These are phyloP conservation scores for Riparia riparia DNA, from an alignment of 2,113 vertebrate species.

Conservation along the genomic window DNA sequence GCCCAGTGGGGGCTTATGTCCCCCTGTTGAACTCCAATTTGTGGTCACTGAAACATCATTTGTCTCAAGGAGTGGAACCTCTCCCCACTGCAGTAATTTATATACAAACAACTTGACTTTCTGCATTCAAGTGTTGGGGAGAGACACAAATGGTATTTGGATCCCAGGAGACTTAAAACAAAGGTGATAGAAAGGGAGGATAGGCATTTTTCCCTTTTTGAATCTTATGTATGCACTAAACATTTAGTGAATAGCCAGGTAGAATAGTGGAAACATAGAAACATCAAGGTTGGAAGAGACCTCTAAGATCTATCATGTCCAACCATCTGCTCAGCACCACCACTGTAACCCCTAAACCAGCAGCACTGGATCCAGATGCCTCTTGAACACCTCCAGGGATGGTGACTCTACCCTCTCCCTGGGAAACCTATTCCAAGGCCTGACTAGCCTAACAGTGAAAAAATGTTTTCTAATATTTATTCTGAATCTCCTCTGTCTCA, in stretches of 20 bases:
- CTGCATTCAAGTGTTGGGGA: background rate
- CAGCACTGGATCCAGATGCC: background rate
- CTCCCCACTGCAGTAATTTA: background rate
- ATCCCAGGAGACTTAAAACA: background rate
- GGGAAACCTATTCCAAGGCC: background rate
- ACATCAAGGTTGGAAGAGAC: background rate
- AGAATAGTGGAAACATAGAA: background rate
- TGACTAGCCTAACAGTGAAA: background rate
- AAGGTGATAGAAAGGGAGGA: background rate
- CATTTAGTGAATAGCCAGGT: background rate
- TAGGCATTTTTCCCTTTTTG: background rate
- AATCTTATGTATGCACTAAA: background rate
- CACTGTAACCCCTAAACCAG: background rate
- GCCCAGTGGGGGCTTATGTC: background rate
- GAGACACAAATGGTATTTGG: background rate
- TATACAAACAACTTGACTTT: background rate
- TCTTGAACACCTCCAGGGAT: background rate
- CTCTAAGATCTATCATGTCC: background rate
- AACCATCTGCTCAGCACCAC: background rate
- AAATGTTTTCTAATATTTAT: background rate
- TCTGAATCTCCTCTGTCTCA: background rate
- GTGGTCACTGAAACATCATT: background rate
- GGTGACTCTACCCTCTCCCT: background rate
- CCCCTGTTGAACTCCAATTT: background rate
- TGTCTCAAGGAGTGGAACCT: background rate